Base-by-base conservation (phyloP, 1,140 invertebrate species). In the Aphis gossypii region DNA sequence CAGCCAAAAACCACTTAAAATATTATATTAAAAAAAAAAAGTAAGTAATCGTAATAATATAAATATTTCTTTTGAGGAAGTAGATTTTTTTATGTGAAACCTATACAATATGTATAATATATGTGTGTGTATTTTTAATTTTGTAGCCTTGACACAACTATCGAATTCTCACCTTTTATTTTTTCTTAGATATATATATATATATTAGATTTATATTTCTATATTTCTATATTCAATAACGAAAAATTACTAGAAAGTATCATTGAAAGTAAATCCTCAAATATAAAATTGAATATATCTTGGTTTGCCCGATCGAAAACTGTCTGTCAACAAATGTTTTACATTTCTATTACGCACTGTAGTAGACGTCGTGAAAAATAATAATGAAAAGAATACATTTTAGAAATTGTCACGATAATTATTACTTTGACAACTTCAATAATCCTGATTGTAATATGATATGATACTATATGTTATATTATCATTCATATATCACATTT, bases 191-290 rank as follows among this genome's bases (percentile, higher is more conserved):
- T 68, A 35, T 54, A 54, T 35, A 35, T 54, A 54, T 35, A 54
- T 54, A 23, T 54, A 6, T 54, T 54, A 54, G 21, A 3, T 23
- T 76, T 76, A 76, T 35, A 76, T 76, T n/a, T n/a, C 1, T 76
- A 35, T n/a, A 18, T 18, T 51, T 51, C 48, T 11, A 51, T 51
- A 51, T 51, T 51, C 2, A 51, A 51, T 18, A 2, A 51, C 0
- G 14, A 76, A 76, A n/a, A 76, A n/a, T n/a, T n/a, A 76, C 60
- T 76, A 76, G 60, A 76, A 76, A 76, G 60, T 76, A 76, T 76
- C 18, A n/a, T 76, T n/a, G 60, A 76, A 76, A n/a, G 60, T 76
- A n/a, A 76, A 76, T n/a, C 60, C 0, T 76, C 5, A 1, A 6
- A 18, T 76, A 76, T 18, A n/a, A 76, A 76, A 76, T n/a, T 68